Evolutionary conservation across 2,888 invertebrate genomes (phyloP).

Genomic region (Torymus auratus): DNA sequence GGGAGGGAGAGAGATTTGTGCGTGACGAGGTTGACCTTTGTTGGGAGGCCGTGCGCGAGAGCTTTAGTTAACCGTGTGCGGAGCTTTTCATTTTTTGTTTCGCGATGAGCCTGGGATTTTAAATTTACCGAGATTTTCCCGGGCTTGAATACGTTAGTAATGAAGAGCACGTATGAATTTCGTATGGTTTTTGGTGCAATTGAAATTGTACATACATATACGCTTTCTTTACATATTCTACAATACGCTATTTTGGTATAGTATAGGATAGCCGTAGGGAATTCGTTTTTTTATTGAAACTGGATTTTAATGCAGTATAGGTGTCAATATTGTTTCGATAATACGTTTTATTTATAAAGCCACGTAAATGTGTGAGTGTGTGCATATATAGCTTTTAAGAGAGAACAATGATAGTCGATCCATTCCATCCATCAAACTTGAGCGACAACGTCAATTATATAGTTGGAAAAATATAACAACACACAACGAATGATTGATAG

Average conservation of each 20-base stretch:
- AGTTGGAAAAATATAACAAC: not conserved
- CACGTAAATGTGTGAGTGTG: too few species aligned
- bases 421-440: conserved; percentile 32
- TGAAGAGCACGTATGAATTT: too few species aligned
- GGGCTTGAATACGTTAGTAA: not conserved
- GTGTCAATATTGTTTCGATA: too few species aligned
- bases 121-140: conserved; percentile 4
- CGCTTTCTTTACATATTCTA: not conserved
- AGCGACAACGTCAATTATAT: conserved; percentile 27
- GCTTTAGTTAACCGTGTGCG: not conserved
- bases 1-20: conserved; percentile 29
- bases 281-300: too few species aligned
- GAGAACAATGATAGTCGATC: conserved; percentile 30
- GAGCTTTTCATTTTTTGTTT: too few species aligned
- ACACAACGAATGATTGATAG: not conserved
- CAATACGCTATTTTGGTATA: too few species aligned
- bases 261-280: too few species aligned
- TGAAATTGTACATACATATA: not conserved
- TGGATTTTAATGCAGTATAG: too few species aligned
- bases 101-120: not conserved
- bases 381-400: not conserved
- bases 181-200: too few species aligned
- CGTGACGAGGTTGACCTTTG: conserved; percentile 46
- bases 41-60: conserved; percentile 7
- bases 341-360: too few species aligned